Conservation (phyloP, 2,888 invertebrate genomes). For the Xanthorhoe designata region DNA sequence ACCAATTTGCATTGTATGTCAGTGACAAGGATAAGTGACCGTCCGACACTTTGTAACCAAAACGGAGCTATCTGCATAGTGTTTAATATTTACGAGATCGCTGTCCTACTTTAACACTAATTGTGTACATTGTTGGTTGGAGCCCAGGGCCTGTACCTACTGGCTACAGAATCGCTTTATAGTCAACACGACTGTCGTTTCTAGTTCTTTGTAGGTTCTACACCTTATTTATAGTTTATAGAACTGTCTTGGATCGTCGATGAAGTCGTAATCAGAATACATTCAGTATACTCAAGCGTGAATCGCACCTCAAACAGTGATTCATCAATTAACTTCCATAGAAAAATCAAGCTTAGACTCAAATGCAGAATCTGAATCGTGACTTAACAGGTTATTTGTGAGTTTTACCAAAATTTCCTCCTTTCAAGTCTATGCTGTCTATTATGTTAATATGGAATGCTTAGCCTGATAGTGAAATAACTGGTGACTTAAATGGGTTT, state of each 20-base stretch:
- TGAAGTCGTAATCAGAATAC: too few species aligned
- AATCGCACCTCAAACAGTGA: too few species aligned
- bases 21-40: conserved; percentile 8
- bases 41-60: conserved; percentile 10
- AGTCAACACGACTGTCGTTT: conserved; percentile 3
- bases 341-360: too few species aligned
- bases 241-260: too few species aligned
- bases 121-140: conserved; percentile 50
- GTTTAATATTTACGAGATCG: conserved; percentile 52
- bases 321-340: too few species aligned
- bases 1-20: background rate
- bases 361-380: background rate
- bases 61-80: conserved; percentile 39
- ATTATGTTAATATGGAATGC: conserved; percentile 40
- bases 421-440: conserved; percentile 14
- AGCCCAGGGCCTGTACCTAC: conserved; percentile 33
- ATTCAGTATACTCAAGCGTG: too few species aligned
- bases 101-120: conserved; percentile 51
- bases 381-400: conserved; percentile 7
- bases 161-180: background rate
- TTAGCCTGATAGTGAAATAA: conserved; percentile 19
- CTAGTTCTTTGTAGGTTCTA: background rate
- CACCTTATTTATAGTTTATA: too few species aligned
- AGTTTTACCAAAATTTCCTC: background rate
- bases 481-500: conserved; percentile 14